Conservation (phyloP, 2,888 invertebrate genomes). For the Allolobophora icterica region DNA sequence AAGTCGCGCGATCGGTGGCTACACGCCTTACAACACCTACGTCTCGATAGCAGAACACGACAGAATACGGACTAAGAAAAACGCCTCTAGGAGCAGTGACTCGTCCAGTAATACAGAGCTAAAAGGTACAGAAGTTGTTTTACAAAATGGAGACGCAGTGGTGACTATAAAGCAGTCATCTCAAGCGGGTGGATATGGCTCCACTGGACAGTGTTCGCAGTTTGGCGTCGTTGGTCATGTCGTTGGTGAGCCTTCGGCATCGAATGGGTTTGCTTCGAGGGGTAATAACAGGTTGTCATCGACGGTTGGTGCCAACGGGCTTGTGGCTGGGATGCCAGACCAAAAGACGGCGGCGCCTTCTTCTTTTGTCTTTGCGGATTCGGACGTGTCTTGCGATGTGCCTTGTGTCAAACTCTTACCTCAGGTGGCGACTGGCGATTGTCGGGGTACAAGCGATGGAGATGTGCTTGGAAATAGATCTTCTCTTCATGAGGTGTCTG, state of each 20-base stretch:
- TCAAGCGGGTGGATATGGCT: background rate
- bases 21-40: slow-evolving; percentile 32
- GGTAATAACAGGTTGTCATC: background rate
- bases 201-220: background rate
- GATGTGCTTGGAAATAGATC: background rate
- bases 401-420: slow-evolving; percentile 26
- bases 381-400: slow-evolving; percentile 14
- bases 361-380: background rate
- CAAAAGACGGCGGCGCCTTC: background rate
- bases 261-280: background rate
- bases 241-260: background rate
- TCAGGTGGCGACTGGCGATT: background rate
- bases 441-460: background rate
- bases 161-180: background rate
- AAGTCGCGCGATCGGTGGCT: slow-evolving; percentile 27
- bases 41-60: background rate
- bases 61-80: background rate
- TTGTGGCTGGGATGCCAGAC: background rate
- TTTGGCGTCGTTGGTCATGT: background rate
- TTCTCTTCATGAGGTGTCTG: background rate
- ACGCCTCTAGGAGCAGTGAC: background rate
- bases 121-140: background rate
- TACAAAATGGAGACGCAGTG: slow-evolving; percentile 1
- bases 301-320: background rate
- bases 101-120: background rate